A percentile compares a stretch with the other conserved stretches of the same genome.
phyloP scores from a whole-genome alignment of 2,113 vertebrate genomes.

The Bombycilla garrulus region DNA sequence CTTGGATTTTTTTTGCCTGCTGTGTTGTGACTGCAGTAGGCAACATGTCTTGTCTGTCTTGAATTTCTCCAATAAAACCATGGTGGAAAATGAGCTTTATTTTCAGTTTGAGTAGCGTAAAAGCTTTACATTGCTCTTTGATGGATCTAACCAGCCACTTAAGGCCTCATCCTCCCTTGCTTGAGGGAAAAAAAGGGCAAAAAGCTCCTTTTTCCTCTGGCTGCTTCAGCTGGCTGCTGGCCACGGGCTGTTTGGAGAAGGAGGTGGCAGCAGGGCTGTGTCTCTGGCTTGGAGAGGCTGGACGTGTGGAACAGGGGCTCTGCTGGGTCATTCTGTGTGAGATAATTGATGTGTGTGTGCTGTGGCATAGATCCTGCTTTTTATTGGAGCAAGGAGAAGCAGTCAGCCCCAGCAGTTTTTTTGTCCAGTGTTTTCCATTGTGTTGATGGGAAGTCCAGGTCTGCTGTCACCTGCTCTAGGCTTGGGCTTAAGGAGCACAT shows the following conservation, averaged over 20 bases:
- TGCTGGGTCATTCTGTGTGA: neutral
- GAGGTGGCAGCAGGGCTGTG: neutral
- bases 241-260: neutral
- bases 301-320: rapidly evolving
- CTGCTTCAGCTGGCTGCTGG: neutral
- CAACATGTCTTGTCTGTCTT: neutral
- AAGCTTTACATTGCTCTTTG: neutral
- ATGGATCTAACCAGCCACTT: neutral
- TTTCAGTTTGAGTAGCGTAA: neutral
- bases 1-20: neutral
- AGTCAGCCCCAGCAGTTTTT: neutral
- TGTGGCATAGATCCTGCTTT: neutral
- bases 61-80: neutral
- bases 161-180: neutral
- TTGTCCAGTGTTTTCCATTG: neutral
- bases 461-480: neutral
- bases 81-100: neutral
- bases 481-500: neutral
- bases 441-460: neutral
- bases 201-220: neutral
- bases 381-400: neutral
- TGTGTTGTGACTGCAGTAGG: neutral
- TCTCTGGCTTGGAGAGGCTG: neutral
- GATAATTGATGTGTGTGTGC: neutral
- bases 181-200: neutral